These are phyloP conservation scores for Cerastoderma edule DNA, from an alignment of 2,888 invertebrate species.

Conservation along the genomic window DNA sequence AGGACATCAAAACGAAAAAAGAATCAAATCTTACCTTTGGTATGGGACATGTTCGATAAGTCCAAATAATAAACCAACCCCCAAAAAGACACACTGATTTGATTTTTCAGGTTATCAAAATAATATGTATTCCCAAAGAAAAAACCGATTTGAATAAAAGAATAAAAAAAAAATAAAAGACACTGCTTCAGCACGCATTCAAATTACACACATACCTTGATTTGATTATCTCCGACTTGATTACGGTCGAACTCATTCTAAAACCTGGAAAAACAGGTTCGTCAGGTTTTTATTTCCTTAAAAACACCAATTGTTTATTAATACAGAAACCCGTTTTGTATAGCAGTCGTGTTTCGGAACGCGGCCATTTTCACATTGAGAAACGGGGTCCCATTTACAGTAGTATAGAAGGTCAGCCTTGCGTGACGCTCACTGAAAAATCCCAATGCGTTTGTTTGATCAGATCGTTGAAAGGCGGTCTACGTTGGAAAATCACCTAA, in stretches of 20 bases:
- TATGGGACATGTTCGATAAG: not conserved
- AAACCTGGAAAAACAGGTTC: conserved; percentile 65
- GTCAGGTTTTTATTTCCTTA: conserved; percentile 62
- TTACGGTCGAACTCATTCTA: conserved; percentile 61
- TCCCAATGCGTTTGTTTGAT: conserved; percentile 22
- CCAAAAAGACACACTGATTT: conserved; percentile 17
- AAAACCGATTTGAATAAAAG: not conserved
- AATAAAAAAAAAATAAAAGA: not conserved
- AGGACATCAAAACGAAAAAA: too few relatives aligned
- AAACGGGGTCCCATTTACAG: conserved; percentile 13
- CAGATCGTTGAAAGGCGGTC: conserved; percentile 22
- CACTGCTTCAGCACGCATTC: not conserved
- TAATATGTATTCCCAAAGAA: too few relatives aligned
- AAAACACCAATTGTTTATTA: conserved; percentile 44
- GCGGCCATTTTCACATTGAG: conserved; percentile 20
- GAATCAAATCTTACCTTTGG: conserved; percentile 5
- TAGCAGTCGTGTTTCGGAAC: not conserved
- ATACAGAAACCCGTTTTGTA: conserved; percentile 20
- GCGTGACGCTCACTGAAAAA: conserved; percentile 17
- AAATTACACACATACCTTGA: conserved; percentile 33
- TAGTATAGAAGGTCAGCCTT: conserved; percentile 14
- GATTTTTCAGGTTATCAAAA: too few relatives aligned
- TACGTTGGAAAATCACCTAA: conserved; percentile 20
- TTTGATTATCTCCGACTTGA: conserved; percentile 16
- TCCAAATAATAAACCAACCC: conserved; percentile 4